Percentiles rank a stretch among this genome's conserved stretches.
Conservation (phyloP, 2,888 invertebrate species). For the Oscheius sp. region DNA sequence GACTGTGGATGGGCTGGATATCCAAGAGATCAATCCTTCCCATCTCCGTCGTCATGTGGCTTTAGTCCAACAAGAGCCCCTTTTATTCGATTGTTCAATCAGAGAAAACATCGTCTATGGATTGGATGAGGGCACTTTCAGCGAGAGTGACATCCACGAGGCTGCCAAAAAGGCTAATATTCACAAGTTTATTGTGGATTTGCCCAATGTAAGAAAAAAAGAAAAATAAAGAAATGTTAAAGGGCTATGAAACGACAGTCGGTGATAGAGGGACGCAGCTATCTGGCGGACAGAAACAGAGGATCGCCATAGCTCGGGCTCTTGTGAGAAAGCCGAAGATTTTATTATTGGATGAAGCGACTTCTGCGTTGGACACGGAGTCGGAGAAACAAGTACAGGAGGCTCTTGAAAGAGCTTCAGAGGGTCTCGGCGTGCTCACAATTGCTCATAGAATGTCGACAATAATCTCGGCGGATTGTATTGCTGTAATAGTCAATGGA, state of each 20-base stretch:
- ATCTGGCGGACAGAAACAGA: constrained; percentile 73
- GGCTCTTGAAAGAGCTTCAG: constrained; percentile 75
- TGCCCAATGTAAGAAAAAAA: constrained; percentile 64
- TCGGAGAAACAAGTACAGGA: constrained; percentile 72
- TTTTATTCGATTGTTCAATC: constrained; percentile 71
- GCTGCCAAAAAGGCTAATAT: constrained; percentile 72
- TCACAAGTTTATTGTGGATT: constrained; percentile 70
- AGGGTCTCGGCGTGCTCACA: constrained; percentile 71
- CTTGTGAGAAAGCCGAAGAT: constrained; percentile 70
- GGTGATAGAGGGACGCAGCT: constrained; percentile 72
- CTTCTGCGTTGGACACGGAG: constrained; percentile 72
- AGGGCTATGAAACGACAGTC: constrained; percentile 70
- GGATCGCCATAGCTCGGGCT: constrained; percentile 72
- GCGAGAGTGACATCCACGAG: constrained; percentile 66
- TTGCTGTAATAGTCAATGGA: constrained; percentile 61
- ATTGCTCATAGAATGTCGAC: constrained; percentile 74
- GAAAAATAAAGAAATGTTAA: not conserved
- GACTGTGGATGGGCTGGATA: constrained; percentile 68
- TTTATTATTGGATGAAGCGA: constrained; percentile 70
- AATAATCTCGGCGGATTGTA: constrained; percentile 70
- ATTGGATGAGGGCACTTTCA: constrained; percentile 52
- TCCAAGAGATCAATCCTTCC: constrained; percentile 47
- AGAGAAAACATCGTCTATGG: constrained; percentile 60
- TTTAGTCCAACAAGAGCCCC: constrained; percentile 71
- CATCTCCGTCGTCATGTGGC: constrained; percentile 70